Base-by-base conservation (phyloP, 2,797 vertebrate species). In the Protosalanx chinensis region DNA sequence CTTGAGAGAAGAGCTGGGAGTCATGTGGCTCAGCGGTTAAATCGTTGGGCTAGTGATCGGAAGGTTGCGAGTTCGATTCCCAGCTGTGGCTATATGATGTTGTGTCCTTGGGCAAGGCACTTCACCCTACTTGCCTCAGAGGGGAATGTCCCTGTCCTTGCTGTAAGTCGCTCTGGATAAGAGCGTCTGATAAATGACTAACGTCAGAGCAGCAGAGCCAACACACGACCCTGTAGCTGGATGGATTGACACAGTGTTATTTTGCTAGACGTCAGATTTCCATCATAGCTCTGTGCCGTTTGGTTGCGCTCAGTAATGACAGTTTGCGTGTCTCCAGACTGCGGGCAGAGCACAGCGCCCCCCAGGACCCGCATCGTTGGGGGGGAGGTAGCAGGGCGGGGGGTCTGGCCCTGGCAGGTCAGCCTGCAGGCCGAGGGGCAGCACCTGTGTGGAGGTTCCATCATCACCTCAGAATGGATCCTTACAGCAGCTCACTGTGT, bases 371-470 rank as follows among this genome's bases (percentile, higher is more conserved):
- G 96, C 60, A 95, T 98, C 0, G 93, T 98, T 16, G 97, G 97
- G 0, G 97, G 97, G 18, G 77, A 33, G 0, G n/a, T n/a, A 0
- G 94, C 91, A 0, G 49, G 0, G 0, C 70, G 0, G 0, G 93
- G 91, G 4, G 92, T 92, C 4, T 98, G 96, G 96, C 97, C 97
- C 0, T 98, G 96, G 96, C 96, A 97, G 90, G 95, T 96, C 86
- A 97, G 95, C 77, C 94, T 98, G 41, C 94, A 96, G 0, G 56
- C 87, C 18, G 0, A 5, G 0, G n/a, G 3, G 0, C 2, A 1
- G 0, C 96, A 98, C 0, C 0, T 91, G 3, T 98, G 97, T 0
- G 97, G 96, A 3, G 97, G 95, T 56, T 95, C 96, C 73, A 91
- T 98, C 67, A 92, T 98, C 88, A 92, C 91, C 37, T 85, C 41